A percentile compares a stretch with the other conserved stretches of the same genome.
phyloP scores from a whole-genome alignment of 2,797 vertebrate genomes.

The Scyliorhinus canicula region DNA sequence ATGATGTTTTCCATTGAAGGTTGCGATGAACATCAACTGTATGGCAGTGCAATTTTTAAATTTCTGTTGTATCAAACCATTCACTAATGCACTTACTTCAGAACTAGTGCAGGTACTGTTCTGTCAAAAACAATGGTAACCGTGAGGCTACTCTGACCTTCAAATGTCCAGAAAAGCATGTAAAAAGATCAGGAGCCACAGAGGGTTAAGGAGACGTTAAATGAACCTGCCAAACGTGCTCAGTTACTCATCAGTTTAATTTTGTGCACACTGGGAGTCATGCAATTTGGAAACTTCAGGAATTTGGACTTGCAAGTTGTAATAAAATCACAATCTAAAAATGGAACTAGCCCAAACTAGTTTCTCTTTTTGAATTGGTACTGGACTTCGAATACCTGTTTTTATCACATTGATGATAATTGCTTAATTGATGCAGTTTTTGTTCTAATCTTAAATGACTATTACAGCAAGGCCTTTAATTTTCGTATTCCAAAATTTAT shows the following conservation, averaged over 20 bases:
- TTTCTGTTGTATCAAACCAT: background rate
- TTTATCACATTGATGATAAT: background rate
- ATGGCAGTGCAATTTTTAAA: background rate
- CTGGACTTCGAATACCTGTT: background rate
- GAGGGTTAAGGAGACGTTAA: background rate
- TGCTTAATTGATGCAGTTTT: background rate
- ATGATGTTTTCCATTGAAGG: background rate
- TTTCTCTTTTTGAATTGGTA: background rate
- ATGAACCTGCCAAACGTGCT: background rate
- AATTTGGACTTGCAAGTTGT: background rate
- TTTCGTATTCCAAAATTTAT: background rate
- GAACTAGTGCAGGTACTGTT: background rate
- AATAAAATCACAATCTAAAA: background rate
- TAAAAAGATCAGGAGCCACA: too few species aligned
- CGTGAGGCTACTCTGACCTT: background rate
- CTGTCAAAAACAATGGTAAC: background rate
- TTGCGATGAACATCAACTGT: background rate
- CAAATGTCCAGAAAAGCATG: background rate
- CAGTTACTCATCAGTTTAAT: background rate
- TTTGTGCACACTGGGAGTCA: too few species aligned
- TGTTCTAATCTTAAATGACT: background rate
- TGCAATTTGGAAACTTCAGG: background rate
- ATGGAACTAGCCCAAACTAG: background rate
- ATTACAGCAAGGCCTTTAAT: background rate
- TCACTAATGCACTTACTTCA: background rate